Evolutionary conservation across 2,113 vertebrate genomes (phyloP).

Genomic region (Brienomyrus longianalis): DNA sequence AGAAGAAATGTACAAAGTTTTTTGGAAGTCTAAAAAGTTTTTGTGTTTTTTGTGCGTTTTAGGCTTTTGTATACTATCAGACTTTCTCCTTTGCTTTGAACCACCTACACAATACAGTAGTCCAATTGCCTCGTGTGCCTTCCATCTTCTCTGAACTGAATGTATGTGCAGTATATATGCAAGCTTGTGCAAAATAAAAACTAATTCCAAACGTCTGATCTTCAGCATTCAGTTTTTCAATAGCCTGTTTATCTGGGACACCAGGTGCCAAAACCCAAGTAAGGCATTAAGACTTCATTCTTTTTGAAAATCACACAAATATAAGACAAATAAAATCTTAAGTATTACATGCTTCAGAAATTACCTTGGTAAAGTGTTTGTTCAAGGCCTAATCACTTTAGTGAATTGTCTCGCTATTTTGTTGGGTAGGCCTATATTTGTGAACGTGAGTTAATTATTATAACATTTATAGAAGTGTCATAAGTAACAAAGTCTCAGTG

Average conservation of each 20-base stretch:
- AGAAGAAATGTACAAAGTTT: conserved; percentile 54
- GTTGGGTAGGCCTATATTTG: not conserved
- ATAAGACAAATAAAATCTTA: not conserved
- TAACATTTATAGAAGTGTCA: not conserved
- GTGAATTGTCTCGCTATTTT: not conserved
- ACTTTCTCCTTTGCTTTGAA: conserved; percentile 86
- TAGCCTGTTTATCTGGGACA: not conserved
- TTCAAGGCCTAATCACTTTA: not conserved
- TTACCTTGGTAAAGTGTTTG: not conserved
- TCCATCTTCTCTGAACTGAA: conserved; percentile 88
- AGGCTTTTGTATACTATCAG: conserved; percentile 76
- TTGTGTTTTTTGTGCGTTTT: conserved; percentile 76
- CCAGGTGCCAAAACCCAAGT: not conserved
- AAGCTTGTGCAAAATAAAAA: conserved; percentile 99
- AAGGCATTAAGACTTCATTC: not conserved
- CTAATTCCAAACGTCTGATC: conserved; percentile 77
- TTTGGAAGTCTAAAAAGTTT: conserved; percentile 49
- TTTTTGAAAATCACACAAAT: not conserved
- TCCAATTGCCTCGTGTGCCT: conserved; percentile 88
- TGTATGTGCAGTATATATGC: conserved; percentile 83
- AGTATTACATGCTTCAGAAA: not conserved
- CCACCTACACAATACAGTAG: conserved; percentile 81
- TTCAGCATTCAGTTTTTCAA: conserved; percentile 1
- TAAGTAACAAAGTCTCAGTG: not conserved
- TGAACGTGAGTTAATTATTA: not conserved